Evolutionary conservation across 1,140 invertebrate genomes (phyloP).

Genomic region (Cyclargus thomasi): DNA sequence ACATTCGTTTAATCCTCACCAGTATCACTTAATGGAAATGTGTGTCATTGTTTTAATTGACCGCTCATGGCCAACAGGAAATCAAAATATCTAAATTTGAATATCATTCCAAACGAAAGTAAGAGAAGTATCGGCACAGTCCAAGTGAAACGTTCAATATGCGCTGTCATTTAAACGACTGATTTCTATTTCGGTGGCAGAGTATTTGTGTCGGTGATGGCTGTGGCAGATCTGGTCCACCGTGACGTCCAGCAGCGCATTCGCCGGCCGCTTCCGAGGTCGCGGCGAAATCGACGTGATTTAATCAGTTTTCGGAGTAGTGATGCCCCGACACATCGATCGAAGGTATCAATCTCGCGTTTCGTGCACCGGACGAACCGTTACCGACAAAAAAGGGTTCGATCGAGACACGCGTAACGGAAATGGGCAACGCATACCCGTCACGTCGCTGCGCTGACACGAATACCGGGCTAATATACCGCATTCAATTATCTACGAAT

Average conservation of each 20-base stretch:
- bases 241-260: slow-evolving; percentile 54
- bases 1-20: not conserved
- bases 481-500: slow-evolving; percentile 62
- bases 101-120: not conserved
- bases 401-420: slow-evolving; percentile 68
- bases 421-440: slow-evolving; percentile 62
- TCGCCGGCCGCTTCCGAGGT: slow-evolving; percentile 33
- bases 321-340: slow-evolving; percentile 58
- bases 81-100: not conserved
- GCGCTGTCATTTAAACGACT: slow-evolving; percentile 11
- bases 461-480: slow-evolving; percentile 61
- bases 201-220: not conserved
- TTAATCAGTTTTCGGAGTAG: slow-evolving; percentile 59
- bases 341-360: slow-evolving; percentile 68
- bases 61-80: not conserved
- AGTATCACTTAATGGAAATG: not conserved
- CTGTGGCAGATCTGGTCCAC: slow-evolving; percentile 45
- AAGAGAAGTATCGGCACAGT: not conserved
- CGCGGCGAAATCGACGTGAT: slow-evolving; percentile 61
- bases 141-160: slow-evolving; percentile 17
- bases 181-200: slow-evolving; percentile 18
- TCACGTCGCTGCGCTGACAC: slow-evolving; percentile 64
- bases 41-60: not conserved
- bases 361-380: slow-evolving; percentile 62
- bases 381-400: slow-evolving; percentile 69